Base-by-base conservation (phyloP, 2,113 vertebrate species). In the Calyptommatus sinebrachiatus region DNA sequence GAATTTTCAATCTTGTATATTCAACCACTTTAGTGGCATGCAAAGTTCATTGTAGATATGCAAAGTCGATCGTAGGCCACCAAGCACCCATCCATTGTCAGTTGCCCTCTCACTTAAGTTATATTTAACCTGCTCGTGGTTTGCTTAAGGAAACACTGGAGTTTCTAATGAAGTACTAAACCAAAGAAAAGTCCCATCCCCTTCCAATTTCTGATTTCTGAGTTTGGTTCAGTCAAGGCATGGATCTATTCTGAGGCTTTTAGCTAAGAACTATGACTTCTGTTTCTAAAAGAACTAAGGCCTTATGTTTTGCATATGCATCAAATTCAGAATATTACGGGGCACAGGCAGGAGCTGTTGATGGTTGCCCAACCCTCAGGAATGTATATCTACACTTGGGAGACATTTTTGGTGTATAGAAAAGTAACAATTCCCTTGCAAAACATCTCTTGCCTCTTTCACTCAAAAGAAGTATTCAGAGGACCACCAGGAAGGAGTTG, bases 401-500 rank as follows among this genome's bases (percentile, higher is more conserved):
- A 73, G 3, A 69, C 8, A 20, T 31, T 69, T 68, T 48, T 14
- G 35, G 22, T 48, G 26, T 31, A 28, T 18, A 71, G 75, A 68
- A 26, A 35, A 26, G 24, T 79, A 53, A 0, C 45, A 72, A 46
- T 80, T 76, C 65, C 57, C 50, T 71, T 31, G 29, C 10, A 46
- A 50, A 70, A 62, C 26, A n/a, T 79, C 74, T n/a, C 73, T 26
- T 69, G 29, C 20, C 3, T 0, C 35, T 0, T 71, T 60, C 74
- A 84, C 84, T 78, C 83, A 46, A 5, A 46, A 9, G 69, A 53
- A 85, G 70, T 71, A 5, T 28, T 89, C 83, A 68, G 82, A 83
- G 35, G 57, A 88, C 45, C 69, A 81, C 80, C 82, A 86, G 83
- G 79, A 76, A 85, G 73, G 85, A 71, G 66, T 29, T 79, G 29